Conservation (phyloP, 2,113 vertebrate species). For the Hydrolagus affinis region DNA sequence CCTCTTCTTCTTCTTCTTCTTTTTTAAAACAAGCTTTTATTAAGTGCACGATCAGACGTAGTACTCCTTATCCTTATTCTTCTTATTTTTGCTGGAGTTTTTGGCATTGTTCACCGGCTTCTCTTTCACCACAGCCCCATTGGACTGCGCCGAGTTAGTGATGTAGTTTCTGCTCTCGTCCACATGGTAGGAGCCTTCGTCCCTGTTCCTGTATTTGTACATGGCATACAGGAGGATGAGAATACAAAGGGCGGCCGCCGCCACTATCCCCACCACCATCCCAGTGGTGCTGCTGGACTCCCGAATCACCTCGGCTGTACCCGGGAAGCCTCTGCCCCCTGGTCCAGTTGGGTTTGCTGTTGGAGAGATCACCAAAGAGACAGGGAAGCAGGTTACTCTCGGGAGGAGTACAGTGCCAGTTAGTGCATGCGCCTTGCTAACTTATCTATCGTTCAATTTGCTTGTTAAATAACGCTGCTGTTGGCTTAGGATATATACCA, state of each 20-base stretch:
- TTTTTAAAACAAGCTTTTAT: conserved; percentile 55
- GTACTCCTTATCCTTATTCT: conserved; percentile 99
- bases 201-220: conserved; percentile 98
- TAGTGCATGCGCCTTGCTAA: no score
- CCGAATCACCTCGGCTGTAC: conserved; percentile 76
- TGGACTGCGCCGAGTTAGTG: conserved; percentile 97
- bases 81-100: conserved; percentile 90
- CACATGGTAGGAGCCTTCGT: conserved; percentile 93
- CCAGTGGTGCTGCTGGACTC: conserved; percentile 96
- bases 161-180: conserved; percentile 99
- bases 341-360: conserved; percentile 85
- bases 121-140: conserved; percentile 91
- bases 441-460: not conserved
- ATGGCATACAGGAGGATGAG: conserved; percentile 98
- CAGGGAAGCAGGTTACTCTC: conserved; percentile 43
- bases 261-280: conserved; percentile 96
- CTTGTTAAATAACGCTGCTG: no score
- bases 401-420: conserved; percentile 14
- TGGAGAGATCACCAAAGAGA: conserved; percentile 46
- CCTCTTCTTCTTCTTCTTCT: no score
- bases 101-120: conserved; percentile 85
- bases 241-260: conserved; percentile 88
- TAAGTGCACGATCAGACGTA: conserved; percentile 82
- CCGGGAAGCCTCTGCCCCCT: conserved; percentile 71
- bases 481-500: no score